Base-by-base conservation (phyloP, 2,888 invertebrate genomes). In the Prosopocoilus inquinatus region DNA sequence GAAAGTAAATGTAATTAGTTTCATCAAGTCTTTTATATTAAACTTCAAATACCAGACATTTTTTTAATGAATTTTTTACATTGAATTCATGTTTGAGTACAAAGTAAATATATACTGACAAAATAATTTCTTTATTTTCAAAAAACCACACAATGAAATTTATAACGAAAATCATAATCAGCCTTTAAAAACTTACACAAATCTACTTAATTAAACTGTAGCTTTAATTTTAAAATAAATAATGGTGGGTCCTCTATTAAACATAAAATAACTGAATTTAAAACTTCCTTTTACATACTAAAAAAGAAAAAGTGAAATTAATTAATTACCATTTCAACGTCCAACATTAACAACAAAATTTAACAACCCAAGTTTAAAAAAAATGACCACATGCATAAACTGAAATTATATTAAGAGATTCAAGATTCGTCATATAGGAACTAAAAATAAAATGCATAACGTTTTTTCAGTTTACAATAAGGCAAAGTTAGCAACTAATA, bases 41-140 rank as follows among this genome's bases (percentile, higher is more conserved):
- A 28, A 28, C 20, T 20, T 28, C 20, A 28, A 28, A 28, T 28
- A 28, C 20, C 20, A 28, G 3, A 28, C 1, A 3, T 28, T 28
- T 28, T 2, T 28, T 28, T 28, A 20, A 20, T 20, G 4, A 20
- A 20, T 20, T 20, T 20, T 20, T 20, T 20, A n/a, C n/a, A n/a
- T 20, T 4, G 20, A 28, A 28, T 5, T 3, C 1, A 28, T 28
- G 20, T 28, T 28, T 36, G 36, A 9, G 9, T 36, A 36, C 36
- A 36, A 36, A 15, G 41, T 44, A 44, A 15, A 44, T 46, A 46
- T 11, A 46, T 28, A 15, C 47, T 46, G 47, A 20, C 34, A 47
- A 47, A 47, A 47, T 47, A 47, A 47, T 35, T 46, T 34, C 47
- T 47, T 47, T 47, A 47, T 47, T 47, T 35, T 13, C 35, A 15